A percentile compares a stretch with the other conserved stretches of the same genome.
These are phyloP conservation scores for Megaustenia siamemsis DNA, from an alignment of 2,888 invertebrate species.

Conservation along the genomic window DNA sequence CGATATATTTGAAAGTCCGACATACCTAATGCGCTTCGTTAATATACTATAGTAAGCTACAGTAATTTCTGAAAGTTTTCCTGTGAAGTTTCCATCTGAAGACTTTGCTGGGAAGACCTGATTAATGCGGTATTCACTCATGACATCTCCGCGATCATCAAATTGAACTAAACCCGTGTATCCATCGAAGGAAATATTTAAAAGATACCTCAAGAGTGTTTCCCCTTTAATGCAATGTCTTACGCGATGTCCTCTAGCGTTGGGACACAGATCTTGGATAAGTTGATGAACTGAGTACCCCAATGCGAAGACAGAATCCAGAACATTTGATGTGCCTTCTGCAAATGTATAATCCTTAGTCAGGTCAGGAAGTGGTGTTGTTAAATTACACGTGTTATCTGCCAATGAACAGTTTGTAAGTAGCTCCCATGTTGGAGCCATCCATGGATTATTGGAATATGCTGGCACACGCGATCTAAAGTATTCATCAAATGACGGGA, in stretches of 20 bases:
- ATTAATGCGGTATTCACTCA: conserved; percentile 20
- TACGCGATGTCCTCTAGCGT: conserved; percentile 9
- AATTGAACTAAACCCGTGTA: conserved; percentile 34
- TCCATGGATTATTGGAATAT: conserved; percentile 66
- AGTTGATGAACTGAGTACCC: conserved; percentile 43
- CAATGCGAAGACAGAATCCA: conserved; percentile 44
- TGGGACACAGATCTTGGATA: background rate
- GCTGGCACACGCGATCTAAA: background rate
- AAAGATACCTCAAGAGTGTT: conserved; percentile 41
- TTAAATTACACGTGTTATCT: conserved; percentile 32
- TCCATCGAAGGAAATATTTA: conserved; percentile 30
- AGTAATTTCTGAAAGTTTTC: background rate
- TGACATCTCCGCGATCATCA: conserved; percentile 41
- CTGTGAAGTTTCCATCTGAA: background rate
- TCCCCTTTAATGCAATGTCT: conserved; percentile 48
- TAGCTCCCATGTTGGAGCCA: conserved; percentile 68
- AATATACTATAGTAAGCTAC: conserved; percentile 33
- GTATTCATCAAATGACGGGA: conserved; percentile 34
- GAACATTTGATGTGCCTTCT: conserved; percentile 22
- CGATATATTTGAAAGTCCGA: background rate
- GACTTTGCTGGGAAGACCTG: conserved; percentile 32
- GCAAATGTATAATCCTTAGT: background rate
- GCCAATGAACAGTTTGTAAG: conserved; percentile 63
- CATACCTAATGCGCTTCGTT: background rate
- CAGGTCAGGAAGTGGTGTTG: background rate